Percentiles rank a stretch among this genome's conserved stretches.
These are phyloP conservation scores for Macrosiphum euphorbiae DNA, from an alignment of 2,888 invertebrate species.

Conservation along the genomic window DNA sequence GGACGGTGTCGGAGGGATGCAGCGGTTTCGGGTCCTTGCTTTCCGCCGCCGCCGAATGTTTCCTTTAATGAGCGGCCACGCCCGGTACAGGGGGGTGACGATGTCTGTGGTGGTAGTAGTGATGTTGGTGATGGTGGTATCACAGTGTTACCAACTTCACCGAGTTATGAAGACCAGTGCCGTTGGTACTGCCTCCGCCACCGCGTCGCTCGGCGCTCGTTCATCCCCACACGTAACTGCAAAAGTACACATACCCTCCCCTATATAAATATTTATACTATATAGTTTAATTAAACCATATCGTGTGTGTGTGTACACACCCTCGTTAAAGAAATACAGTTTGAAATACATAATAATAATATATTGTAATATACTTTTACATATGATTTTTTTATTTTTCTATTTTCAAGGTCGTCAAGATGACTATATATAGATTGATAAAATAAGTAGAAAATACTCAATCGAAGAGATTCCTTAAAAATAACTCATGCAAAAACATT, in stretches of 20 bases:
- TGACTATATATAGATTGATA: not conserved
- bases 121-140: slow-evolving; percentile 25
- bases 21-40: slow-evolving; percentile 59
- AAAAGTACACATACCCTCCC: not conserved
- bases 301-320: not conserved
- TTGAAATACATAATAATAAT: not conserved
- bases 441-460: not conserved
- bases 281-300: slow-evolving; percentile 49
- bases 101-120: not conserved
- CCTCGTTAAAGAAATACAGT: not conserved
- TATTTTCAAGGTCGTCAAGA: not conserved
- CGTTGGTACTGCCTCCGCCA: slow-evolving; percentile 15
- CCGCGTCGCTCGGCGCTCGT: not conserved
- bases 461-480: not conserved
- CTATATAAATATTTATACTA: not conserved
- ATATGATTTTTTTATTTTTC: not conserved
- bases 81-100: slow-evolving; percentile 35
- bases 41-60: slow-evolving; percentile 48
- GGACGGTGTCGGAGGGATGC: slow-evolving; percentile 33
- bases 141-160: slow-evolving; percentile 56
- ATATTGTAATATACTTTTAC: too few relatives aligned
- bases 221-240: not conserved
- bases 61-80: slow-evolving; percentile 64
- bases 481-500: not conserved
- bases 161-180: slow-evolving; percentile 1